Evolutionary conservation across 2,797 vertebrate genomes (phyloP), one percentile per base, ranked within the genome.

Genomic region (Sebastes ruberrimus): DNA sequence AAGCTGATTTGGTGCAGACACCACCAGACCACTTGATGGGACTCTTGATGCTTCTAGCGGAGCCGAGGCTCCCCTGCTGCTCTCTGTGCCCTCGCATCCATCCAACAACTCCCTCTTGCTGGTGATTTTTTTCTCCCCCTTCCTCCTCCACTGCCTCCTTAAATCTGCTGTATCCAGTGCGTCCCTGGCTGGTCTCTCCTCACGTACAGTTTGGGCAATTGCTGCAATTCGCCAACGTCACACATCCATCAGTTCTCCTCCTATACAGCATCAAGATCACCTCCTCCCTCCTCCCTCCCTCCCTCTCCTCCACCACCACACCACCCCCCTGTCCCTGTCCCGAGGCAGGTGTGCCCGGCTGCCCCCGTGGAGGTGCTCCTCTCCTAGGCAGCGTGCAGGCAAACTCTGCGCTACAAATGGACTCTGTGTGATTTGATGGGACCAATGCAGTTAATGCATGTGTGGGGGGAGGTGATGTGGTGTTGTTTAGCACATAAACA

Each of bases 211-310:
- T 92, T 74, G 81, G 80, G 76, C 70, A 71, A 89, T 88, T 94
- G 92, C 95, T 91, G 94, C 94, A 95, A 93, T 95, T 95, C 89
- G 89, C 82, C 82, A 72, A 91, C 94, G 94, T 94, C 92, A 92
- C 86, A 76, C 79, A 79, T 63, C 69, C 82, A 88, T 67, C 76
- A 70, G 53, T 23, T 63, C 22, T 33, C 53, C 5, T 53, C 46
- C 46, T 16, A 6, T 52, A 52, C 18, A 52, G 22, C 53, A 64
- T 81, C 73, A 42, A 59, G 42, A 42, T 57, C 69, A 30, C 74
- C 73, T 55, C 71, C 46, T 85, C 60, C 73, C 80, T 23, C 56
- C 27, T 13, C 22, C 71, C 74, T 30, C 28, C 32, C 32, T 14
- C 11, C 38, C 10, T 13, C 11, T 35, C 33, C 13, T 14, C 5